Conservation (phyloP, 1,140 invertebrate genomes). For the Drosophila micromelanica region DNA sequence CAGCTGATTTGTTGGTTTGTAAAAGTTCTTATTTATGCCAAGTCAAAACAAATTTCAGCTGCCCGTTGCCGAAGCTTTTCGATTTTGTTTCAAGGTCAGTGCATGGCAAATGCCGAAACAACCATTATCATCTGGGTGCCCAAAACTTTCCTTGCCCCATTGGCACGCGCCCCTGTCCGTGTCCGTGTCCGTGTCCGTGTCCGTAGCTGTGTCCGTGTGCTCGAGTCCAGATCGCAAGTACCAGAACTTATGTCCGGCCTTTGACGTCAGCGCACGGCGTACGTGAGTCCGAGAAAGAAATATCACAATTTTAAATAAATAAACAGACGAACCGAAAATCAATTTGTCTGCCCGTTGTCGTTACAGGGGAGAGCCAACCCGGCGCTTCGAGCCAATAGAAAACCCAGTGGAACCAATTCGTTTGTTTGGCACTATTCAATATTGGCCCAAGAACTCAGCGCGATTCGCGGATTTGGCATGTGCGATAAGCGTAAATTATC, state of each 20-base stretch:
- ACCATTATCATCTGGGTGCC: neutral
- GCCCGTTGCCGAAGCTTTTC: slow-evolving; percentile 5
- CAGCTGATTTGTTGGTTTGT: slow-evolving; percentile 28
- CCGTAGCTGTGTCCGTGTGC: neutral
- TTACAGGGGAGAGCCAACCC: slow-evolving; percentile 13
- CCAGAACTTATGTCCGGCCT: slow-evolving; percentile 13
- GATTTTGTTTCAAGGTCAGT: slow-evolving; percentile 42
- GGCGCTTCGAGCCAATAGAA: neutral
- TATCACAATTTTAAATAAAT: slow-evolving; percentile 49
- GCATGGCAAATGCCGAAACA: slow-evolving; percentile 15
- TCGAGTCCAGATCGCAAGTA: slow-evolving; percentile 10
- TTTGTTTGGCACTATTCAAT: slow-evolving; percentile 39
- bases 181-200: neutral
- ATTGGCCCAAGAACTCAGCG: slow-evolving; percentile 36
- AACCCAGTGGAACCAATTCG: slow-evolving; percentile 21
- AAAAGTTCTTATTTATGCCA: slow-evolving; percentile 47
- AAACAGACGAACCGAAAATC: slow-evolving; percentile 40
- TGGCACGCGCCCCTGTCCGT: slow-evolving; percentile 38
- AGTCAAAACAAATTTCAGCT: slow-evolving; percentile 29
- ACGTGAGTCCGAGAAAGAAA: slow-evolving; percentile 26
- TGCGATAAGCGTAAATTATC: slow-evolving; percentile 39
- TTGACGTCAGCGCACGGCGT: slow-evolving; percentile 40
- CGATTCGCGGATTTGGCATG: slow-evolving; percentile 25
- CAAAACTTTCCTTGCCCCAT: slow-evolving; percentile 12
- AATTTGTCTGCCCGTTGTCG: slow-evolving; percentile 43